Base-by-base conservation (phyloP, 2,888 invertebrate genomes). In the Eueremaeus valkanovi region DNA sequence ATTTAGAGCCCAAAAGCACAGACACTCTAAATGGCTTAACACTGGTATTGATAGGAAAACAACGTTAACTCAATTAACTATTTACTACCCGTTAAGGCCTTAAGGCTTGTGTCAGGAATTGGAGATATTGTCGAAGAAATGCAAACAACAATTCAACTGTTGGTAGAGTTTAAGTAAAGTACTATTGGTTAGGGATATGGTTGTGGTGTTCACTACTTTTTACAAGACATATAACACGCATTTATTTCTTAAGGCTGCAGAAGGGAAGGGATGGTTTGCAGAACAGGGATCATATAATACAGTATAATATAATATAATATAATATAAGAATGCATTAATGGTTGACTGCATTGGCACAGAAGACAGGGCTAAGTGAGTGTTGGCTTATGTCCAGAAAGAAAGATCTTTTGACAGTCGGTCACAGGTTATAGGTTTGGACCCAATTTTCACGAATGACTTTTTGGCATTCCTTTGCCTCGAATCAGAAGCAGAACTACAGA, bases 371-470 rank as follows among this genome's bases (percentile, higher is more conserved):
- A 55, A 55, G 55, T 21, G 21, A 55, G 55, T 55, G 9, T 27
- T 55, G 21, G 1, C 55, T 55, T 21, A 55, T 55, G 8, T 55
- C 3, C 11, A 36, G 55, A 55, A 55, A 55, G 24, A 24, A 24
- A 29, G 29, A 55, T 2, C 55, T 24, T 24, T 9, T 55, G 55
- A 55, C 55, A 55, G 45, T 24, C 63, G 63, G 63, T 63, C 63
- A 31, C n/a, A 33, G 33, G 63, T 63, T 36, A 63, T 63, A n/a
- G 33, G 33, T 36, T 63, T 63, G 36, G 63, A 63, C 33, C 1
- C 36, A 63, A 63, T 63, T 63, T 63, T 63, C 63, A 63, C 63
- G 9, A 33, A 21, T 63, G 63, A 63, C 63, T 63, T 63, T 31
- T 63, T 11, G 63, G 21, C 61, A 61, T 33, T 21, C 27, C 55